Evolutionary conservation across 2,113 vertebrate genomes (phyloP).

Genomic region (Oreotrochilus melanogaster): DNA sequence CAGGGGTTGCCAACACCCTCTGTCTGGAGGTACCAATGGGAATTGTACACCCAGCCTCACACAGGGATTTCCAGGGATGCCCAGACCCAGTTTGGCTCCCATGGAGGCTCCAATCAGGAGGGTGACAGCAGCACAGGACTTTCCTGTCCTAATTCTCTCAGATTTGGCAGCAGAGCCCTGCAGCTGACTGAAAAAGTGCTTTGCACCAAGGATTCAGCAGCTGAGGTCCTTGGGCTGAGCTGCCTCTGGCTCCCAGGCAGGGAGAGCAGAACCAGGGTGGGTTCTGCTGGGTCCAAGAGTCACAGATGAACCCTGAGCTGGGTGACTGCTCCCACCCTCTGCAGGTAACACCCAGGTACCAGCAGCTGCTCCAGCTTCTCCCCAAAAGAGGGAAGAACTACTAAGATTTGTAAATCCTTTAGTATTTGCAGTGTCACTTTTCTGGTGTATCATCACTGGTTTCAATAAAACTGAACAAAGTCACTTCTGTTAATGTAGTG

Average conservation of each 20-base stretch:
- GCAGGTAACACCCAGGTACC: not conserved
- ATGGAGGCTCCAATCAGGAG: accelerated
- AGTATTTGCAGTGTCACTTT: not conserved
- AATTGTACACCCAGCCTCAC: not conserved
- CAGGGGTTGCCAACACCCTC: slow-evolving; percentile 8
- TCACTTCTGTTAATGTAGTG: not conserved
- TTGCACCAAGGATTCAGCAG: not conserved
- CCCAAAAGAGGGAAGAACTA: not conserved
- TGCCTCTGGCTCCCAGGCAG: not conserved
- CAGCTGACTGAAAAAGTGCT: not conserved
- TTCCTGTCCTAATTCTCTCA: not conserved
- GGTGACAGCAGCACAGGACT: not conserved
- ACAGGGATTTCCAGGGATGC: not conserved
- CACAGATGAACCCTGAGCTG: not conserved
- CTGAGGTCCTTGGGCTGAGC: not conserved
- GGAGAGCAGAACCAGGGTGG: accelerated
- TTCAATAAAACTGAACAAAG: not conserved
- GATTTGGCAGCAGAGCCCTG: not conserved
- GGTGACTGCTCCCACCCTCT: not conserved
- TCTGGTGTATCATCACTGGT: not conserved
- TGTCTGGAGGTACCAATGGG: not conserved
- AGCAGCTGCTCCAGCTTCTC: not conserved
- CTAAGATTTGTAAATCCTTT: not conserved
- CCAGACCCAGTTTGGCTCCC: not conserved
- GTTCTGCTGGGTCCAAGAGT: not conserved